Evolutionary conservation across 2,888 invertebrate species (phyloP).

Genomic region (Axea sp.): DNA sequence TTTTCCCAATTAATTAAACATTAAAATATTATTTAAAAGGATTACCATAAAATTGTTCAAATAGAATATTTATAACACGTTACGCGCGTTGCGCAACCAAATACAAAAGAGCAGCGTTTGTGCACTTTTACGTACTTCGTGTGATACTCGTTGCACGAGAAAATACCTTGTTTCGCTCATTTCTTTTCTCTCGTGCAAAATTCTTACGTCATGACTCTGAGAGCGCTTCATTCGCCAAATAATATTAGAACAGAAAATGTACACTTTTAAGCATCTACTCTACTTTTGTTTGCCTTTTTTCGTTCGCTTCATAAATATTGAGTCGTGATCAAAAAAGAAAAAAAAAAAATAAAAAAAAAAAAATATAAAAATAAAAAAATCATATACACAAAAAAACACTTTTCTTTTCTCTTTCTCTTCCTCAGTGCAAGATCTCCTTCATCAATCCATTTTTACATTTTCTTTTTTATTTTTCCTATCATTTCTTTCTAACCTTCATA

Average conservation of each 20-base stretch:
- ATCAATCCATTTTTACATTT: no score
- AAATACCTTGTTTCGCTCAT: slow-evolving; percentile 17
- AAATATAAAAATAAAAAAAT: no score
- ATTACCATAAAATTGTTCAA: no score
- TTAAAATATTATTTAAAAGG: no score
- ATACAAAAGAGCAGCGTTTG: neutral
- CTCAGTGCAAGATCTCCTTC: no score
- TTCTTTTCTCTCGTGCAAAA: slow-evolving; percentile 29
- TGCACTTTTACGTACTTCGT: slow-evolving; percentile 19
- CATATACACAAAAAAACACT: no score
- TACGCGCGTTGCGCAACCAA: slow-evolving; percentile 8
- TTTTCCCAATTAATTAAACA: no score
- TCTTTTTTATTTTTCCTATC: no score
- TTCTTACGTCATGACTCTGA: slow-evolving; percentile 39
- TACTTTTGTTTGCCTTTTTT: slow-evolving; percentile 15
- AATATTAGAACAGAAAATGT: slow-evolving; percentile 68
- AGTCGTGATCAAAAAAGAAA: slow-evolving; percentile 23
- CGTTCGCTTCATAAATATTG: slow-evolving; percentile 12
- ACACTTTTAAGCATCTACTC: slow-evolving; percentile 33
- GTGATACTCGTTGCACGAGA: slow-evolving; percentile 23
- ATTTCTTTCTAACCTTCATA: no score
- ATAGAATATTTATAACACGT: slow-evolving; percentile 1
- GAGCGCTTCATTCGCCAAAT: slow-evolving; percentile 54
- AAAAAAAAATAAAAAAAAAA: no score
- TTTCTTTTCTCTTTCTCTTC: no score